Conservation (phyloP, 2,797 vertebrate genomes). For the Alfaro cultratus region DNA sequence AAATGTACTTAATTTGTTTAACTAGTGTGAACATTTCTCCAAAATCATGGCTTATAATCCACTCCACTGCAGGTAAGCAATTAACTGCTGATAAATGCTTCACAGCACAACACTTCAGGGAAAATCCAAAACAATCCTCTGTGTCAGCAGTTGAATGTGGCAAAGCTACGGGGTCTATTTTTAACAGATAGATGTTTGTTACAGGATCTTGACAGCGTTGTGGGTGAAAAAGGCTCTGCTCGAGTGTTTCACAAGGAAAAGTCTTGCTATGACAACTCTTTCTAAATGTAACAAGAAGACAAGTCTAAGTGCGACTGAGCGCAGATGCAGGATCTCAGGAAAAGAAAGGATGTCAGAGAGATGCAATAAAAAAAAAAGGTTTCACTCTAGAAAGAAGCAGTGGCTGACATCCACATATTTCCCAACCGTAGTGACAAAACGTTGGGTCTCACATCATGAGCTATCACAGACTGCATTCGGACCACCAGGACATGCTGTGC, state of each 20-base stretch:
- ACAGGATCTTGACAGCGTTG: not conserved
- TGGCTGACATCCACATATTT: not conserved
- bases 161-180: not conserved
- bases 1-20: not conserved
- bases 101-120: not conserved
- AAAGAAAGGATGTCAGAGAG: not conserved
- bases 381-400: not conserved
- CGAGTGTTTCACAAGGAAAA: not conserved
- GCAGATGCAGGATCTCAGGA: not conserved
- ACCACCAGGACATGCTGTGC: not conserved
- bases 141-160: not conserved
- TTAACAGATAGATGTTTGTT: not conserved
- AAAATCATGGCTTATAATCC: not conserved
- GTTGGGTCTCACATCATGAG: not conserved
- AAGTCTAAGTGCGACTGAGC: not conserved
- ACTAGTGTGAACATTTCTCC: not conserved
- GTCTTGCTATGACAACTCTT: not conserved
- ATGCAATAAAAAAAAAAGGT: not conserved
- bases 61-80: not conserved
- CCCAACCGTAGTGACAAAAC: constrained; percentile 8
- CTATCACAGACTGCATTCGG: not conserved
- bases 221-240: not conserved
- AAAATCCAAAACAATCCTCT: not conserved
- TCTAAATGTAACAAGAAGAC: not conserved
- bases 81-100: not conserved